These are phyloP conservation scores for Coelopa frigida DNA, from an alignment of 1,140 invertebrate genomes.

Conservation along the genomic window DNA sequence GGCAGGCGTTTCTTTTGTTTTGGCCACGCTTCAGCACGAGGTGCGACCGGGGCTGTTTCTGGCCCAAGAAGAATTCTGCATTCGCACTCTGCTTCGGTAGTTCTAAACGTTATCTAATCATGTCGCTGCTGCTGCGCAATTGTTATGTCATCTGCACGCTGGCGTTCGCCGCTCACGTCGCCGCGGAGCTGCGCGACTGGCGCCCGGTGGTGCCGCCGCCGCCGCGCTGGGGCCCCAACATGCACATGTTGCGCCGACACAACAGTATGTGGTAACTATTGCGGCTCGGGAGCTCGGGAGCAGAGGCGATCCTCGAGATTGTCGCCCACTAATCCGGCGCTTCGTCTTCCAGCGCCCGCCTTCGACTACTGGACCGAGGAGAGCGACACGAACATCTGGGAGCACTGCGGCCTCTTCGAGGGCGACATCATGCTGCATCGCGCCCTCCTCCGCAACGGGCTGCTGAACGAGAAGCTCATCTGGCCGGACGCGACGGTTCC, in stretches of 20 bases:
- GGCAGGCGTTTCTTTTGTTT: no score
- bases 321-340: neutral
- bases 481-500: conserved; percentile 61
- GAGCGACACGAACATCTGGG: conserved; percentile 57
- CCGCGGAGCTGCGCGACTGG: conserved; percentile 7
- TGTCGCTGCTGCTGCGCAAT: no score
- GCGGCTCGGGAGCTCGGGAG: neutral
- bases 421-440: conserved; percentile 53
- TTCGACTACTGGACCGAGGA: conserved; percentile 55
- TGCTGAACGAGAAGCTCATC: conserved; percentile 51
- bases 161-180: neutral
- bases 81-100: no score
- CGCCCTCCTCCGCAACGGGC: conserved; percentile 49
- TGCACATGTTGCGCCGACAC: conserved; percentile 35
- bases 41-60: no score
- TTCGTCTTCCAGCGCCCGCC: conserved; percentile 34
- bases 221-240: conserved; percentile 38
- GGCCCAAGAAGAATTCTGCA: no score
- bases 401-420: conserved; percentile 51
- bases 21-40: no score
- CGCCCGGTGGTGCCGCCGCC: conserved; percentile 22
- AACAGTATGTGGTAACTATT: conserved; percentile 31
- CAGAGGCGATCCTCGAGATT: neutral
- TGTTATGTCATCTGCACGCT: no score
- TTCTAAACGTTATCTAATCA: no score